phyloP scores from a whole-genome alignment of 2,888 invertebrate species.

The Furcula furcula region DNA sequence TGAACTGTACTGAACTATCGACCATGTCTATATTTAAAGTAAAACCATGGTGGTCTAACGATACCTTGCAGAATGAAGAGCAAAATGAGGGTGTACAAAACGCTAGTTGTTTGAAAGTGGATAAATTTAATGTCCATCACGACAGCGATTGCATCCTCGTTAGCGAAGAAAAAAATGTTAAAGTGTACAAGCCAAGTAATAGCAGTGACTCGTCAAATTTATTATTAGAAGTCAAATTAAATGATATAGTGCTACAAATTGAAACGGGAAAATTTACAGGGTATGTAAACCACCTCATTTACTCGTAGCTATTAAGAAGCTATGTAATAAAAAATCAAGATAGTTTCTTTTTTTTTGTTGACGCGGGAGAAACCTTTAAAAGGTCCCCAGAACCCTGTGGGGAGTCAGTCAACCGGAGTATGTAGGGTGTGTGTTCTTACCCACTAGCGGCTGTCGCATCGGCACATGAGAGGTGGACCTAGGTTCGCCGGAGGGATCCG shows the following conservation, averaged over 20 bases:
- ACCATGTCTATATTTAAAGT: slow-evolving; percentile 96
- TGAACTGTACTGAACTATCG: too few species aligned
- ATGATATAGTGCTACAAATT: slow-evolving; percentile 89
- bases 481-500: too few species aligned
- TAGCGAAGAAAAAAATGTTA: slow-evolving; percentile 59
- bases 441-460: too few species aligned
- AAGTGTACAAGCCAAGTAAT: slow-evolving; percentile 60
- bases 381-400: too few species aligned
- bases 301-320: too few species aligned
- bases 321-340: too few species aligned
- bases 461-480: too few species aligned
- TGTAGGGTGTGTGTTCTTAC: too few species aligned
- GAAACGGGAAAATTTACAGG: slow-evolving; percentile 92
- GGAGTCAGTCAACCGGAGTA: too few species aligned
- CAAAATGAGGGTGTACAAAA: slow-evolving; percentile 80
- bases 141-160: slow-evolving; percentile 90
- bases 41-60: slow-evolving; percentile 93
- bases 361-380: too few species aligned
- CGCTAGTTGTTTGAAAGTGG: slow-evolving; percentile 83
- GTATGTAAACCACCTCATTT: too few species aligned
- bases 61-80: slow-evolving; percentile 81
- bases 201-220: slow-evolving; percentile 83
- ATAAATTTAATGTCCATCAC: slow-evolving; percentile 90
- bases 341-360: too few species aligned
- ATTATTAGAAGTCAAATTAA: slow-evolving; percentile 89